A percentile compares a stretch with the other conserved stretches of the same genome.
Conservation (phyloP, 1,140 invertebrate species). For the Parasteatoda tepidariorum region DNA sequence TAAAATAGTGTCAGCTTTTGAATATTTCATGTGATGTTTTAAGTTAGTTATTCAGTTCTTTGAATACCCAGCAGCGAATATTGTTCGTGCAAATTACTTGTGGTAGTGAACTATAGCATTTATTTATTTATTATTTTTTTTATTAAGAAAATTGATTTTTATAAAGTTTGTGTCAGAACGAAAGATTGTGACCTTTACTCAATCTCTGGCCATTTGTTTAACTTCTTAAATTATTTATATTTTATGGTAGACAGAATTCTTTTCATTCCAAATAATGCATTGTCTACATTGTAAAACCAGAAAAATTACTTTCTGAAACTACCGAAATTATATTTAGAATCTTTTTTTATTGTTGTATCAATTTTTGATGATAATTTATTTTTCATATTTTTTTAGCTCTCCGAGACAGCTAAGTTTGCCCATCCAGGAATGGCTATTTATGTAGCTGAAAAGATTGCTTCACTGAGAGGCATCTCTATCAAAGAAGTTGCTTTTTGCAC, state of each 20-base stretch:
- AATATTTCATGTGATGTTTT: too few species aligned
- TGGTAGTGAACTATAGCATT: too few species aligned
- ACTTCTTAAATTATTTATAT: not conserved
- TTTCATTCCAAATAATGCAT: too few species aligned
- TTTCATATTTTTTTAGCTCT: slow-evolving; percentile 13
- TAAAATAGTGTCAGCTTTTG: too few species aligned
- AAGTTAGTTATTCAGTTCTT: too few species aligned
- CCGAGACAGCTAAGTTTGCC: slow-evolving; percentile 62
- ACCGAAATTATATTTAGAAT: not conserved
- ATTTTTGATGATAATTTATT: not conserved
- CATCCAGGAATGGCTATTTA: slow-evolving; percentile 70
- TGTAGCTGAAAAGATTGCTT: slow-evolving; percentile 69
- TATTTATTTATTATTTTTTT: too few species aligned
- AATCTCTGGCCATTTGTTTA: too few species aligned
- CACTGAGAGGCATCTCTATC: slow-evolving; percentile 64
- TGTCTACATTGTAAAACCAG: not conserved
- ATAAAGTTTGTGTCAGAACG: too few species aligned
- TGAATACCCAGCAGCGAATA: too few species aligned
- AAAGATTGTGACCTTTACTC: too few species aligned
- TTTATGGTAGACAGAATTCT: not conserved
- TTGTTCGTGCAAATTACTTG: too few species aligned
- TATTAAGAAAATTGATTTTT: too few species aligned
- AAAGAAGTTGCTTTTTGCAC: slow-evolving; percentile 65
- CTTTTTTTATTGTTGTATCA: not conserved
- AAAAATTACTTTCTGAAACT: not conserved